A percentile compares a stretch with the other conserved stretches of the same genome.
Conservation (phyloP, 2,113 vertebrate species). For the Nyctereutes procyonoides region DNA sequence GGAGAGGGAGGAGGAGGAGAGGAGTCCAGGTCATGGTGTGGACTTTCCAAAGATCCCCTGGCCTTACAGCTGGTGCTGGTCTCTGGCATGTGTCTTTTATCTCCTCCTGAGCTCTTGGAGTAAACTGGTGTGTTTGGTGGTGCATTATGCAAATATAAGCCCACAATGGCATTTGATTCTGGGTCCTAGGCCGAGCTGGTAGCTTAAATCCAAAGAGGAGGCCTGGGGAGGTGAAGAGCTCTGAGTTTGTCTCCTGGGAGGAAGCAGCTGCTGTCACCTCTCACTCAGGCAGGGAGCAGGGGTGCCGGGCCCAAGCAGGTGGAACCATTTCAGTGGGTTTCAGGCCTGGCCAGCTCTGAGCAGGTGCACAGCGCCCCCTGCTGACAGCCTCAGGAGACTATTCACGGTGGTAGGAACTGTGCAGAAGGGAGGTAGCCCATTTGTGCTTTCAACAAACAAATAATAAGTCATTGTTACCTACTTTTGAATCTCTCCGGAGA, state of each 20-base stretch:
- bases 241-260: background rate
- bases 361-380: background rate
- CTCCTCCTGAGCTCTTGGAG: background rate
- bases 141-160: background rate
- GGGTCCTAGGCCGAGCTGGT: background rate
- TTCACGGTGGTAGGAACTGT: no score
- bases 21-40: background rate
- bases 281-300: no score
- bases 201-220: no score
- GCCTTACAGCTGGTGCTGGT: background rate
- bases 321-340: background rate
- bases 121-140: background rate
- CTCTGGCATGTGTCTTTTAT: background rate
- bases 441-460: background rate
- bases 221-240: background rate
- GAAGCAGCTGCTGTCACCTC: background rate
- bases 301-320: background rate
- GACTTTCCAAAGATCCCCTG: no score
- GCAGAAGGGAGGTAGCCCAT: background rate
- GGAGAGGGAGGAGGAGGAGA: background rate
- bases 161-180: fast-evolving
- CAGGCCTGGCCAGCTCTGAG: background rate
- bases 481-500: background rate
- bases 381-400: background rate
- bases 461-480: background rate